Evolutionary conservation across 2,797 vertebrate species (phyloP).

Genomic region (Momotus momota): DNA sequence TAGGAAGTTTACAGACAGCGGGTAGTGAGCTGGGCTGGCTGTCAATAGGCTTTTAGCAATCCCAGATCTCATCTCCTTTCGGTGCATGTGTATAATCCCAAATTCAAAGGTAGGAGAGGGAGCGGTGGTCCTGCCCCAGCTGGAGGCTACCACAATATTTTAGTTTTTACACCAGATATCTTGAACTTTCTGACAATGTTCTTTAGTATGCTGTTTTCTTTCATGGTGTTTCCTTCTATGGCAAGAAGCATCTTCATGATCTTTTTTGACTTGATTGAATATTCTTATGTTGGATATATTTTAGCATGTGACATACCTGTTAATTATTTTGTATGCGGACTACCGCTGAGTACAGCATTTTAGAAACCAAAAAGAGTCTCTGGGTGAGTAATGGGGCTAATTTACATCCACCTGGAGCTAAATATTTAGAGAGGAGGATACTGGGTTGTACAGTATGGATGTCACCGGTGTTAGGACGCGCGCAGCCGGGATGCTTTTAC

Average conservation of each 20-base stretch:
- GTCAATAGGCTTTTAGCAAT: not conserved
- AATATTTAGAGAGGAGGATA: not conserved
- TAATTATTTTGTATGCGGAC: not conserved
- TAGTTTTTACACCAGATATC: not conserved
- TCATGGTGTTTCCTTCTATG: not conserved
- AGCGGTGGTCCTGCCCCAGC: not conserved
- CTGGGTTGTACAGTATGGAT: not conserved
- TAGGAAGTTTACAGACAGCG: conserved; percentile 43
- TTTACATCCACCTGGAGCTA: accelerated
- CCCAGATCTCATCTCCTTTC: not conserved
- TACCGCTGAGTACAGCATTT: not conserved
- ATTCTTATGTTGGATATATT: not conserved
- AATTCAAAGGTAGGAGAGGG: not conserved
- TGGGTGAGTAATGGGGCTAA: not conserved
- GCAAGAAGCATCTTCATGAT: not conserved
- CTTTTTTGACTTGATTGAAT: not conserved
- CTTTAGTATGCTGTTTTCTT: not conserved
- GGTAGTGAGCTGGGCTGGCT: conserved; percentile 10
- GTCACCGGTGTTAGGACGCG: not conserved
- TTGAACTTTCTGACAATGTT: not conserved
- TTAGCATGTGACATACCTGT: not conserved
- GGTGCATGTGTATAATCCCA: not conserved
- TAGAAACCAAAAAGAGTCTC: not conserved
- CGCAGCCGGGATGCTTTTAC: not conserved
- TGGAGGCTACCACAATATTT: accelerated